Base-by-base conservation (phyloP, 2,797 vertebrate genomes). In the Clarias platycephalus region DNA sequence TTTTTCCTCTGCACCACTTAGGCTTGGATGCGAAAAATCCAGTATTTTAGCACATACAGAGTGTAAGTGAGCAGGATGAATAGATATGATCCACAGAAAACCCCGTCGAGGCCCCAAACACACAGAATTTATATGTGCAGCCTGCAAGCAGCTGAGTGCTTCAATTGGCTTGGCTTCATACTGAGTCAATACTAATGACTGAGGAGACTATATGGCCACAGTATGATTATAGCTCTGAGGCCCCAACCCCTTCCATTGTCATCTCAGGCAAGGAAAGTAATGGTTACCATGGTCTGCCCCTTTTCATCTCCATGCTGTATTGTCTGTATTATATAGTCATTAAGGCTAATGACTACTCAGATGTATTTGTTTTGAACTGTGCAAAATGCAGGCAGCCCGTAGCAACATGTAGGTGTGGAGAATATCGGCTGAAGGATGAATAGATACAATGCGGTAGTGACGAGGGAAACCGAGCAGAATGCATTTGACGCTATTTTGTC, bases 171-270 rank as follows among this genome's bases (percentile, higher is more conserved):
- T 70, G 84, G 81, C 86, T 87, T 89, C 88, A 89, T 88, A 83
- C 83, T 68, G 87, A 89, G 86, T 89, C 88, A 79, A 88, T 88
- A 89, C 87, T 87, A 88, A 88, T 87, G 88, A 89, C 87, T 81
- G 83, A 87, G 86, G 88, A 88, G 87, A 88, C 86, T 89, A 72
- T 85, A 87, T 67, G 85, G 86, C 86, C 88, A 86, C 88, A 89
- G 87, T 83, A 84, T 90, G 88, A 90, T 90, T 88, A 91, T 88
- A 88, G 86, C 87, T 88, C 81, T 76, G 84, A 89, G 82, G 88
- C 82, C 79, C 75, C 84, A 82, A 84, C 87, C 82, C 82, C 82
- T 84, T 85, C 87, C 88, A 81, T 89, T 88, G 87, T 88, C 86
- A 88, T 90, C 84, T 86, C 81, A 87, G 84, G 86, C 84, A 85